Base-by-base conservation (phyloP, 2,888 invertebrate species). In the Epistrophe grossulariae region DNA sequence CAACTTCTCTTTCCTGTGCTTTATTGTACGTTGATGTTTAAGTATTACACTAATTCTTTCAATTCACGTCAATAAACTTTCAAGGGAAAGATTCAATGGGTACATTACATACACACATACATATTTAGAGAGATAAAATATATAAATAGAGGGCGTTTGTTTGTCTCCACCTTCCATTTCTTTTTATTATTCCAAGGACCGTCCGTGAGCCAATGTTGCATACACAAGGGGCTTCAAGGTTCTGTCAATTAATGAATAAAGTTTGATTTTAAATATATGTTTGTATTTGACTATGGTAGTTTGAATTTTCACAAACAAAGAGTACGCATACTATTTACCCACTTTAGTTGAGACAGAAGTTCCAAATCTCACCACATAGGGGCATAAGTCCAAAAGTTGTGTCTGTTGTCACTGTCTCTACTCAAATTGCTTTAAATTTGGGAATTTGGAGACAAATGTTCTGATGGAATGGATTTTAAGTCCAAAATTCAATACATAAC, bases 41-140 rank as follows among this genome's bases (percentile, higher is more conserved):
- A 45, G 38, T 68, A 83, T 79, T 78, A 66, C 48, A 71, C 79
- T 79, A 70, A 64, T 71, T 77, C 80, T 57, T 74, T 82, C 74
- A 71, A 71, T 79, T 79, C 85, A 45, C 78, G 73, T 82, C 83
- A 76, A 79, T 79, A 79, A 79, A 84, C 50, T 76, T 66, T 72
- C 19, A 19, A 13, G 66, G 35, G 28, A 76, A 60, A 66, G 17
- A 76, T 60, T 66, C 64, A 71, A 66, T 5, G 38, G 17, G 24
- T 40, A 40, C 9, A 62, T 10, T 0, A 24, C 24, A 24, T 24
- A 24, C 2, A 24, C 3, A 24, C 2, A 3, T 24, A 2, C 15
- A 0, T n/a, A 8, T 19, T 9, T 13, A 60, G 8, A 24, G 13
- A 24, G 19, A 45, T 24, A 50, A 9, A n/a, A 15, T 15, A 9